These are phyloP conservation scores for Phrynocephalus guinanensis DNA, from an alignment of 2,797 vertebrate species.

Conservation along the genomic window DNA sequence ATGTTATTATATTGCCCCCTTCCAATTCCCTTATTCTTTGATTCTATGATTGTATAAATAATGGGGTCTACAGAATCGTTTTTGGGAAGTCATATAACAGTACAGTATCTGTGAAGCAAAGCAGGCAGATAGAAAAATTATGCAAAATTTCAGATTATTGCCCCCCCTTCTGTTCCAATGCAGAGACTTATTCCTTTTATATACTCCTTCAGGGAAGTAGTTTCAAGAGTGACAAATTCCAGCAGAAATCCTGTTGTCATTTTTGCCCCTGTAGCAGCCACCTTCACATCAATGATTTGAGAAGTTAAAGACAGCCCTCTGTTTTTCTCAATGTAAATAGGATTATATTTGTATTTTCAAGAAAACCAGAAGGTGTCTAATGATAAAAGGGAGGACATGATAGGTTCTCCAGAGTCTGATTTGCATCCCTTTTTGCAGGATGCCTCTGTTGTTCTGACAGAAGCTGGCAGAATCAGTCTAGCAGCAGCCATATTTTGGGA, in stretches of 20 bases:
- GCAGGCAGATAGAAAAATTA: neutral
- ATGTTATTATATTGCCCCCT: too few relatives aligned
- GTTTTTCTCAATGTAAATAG: neutral
- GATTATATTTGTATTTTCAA: neutral
- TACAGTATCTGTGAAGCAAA: neutral
- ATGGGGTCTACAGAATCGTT: neutral
- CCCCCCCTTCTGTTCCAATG: neutral
- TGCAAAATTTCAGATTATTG: neutral
- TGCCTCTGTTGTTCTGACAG: too few relatives aligned
- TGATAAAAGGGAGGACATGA: neutral
- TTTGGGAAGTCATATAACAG: neutral
- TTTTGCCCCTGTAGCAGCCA: neutral
- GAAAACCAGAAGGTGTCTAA: neutral
- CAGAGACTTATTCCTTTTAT: neutral
- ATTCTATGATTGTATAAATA: neutral
- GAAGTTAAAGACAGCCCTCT: neutral
- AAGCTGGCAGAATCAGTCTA: neutral
- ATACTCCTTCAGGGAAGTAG: neutral
- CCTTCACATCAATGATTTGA: neutral
- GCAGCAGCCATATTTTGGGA: neutral
- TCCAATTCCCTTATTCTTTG: too few relatives aligned
- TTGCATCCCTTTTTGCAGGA: neutral
- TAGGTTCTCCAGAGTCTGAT: neutral
- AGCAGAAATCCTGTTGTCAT: neutral
- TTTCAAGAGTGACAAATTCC: neutral